Base-by-base conservation (phyloP, 2,888 invertebrate species). In the Drosophila quinaria region DNA sequence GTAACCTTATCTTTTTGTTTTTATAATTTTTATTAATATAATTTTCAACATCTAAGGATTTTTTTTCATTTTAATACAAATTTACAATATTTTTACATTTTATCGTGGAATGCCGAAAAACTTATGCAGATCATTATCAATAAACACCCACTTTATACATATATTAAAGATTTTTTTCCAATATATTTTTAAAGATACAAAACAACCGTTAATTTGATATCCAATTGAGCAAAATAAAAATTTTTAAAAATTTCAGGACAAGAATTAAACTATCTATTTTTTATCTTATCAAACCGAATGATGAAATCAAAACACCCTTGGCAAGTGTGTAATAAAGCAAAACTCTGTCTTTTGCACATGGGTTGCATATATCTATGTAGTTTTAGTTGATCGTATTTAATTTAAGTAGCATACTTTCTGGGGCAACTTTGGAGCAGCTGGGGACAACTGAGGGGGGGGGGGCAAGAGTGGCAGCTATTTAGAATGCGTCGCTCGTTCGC, bases 371-470 rank as follows among this genome's bases (percentile, higher is more conserved):
- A 56, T 64, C 42, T 52, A 22, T 22, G 22, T 22, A 44, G 46
- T 39, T 15, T 52, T 64, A 61, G 39, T 52, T 62, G 47, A 46
- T 65, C 58, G 68, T 44, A 62, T 72, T 65, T 59, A 65, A 76
- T 73, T 77, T 60, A 39, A 65, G 62, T 65, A 59, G 61, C 42
- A 47, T 42, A 50, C 35, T 64, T 62, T 65, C 62, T 49, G 62
- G 50, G 56, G 62, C 66, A 75, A 58, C 70, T 63, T 52, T n/a
- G 37, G 8, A 17, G 4, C 4, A 35, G 33, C 4, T 4, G n/a
- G 1, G n/a, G 29, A 1, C 11, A 35, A 4, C 29, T 11, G n/a
- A 13, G 41, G 6, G 46, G 42, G 1, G 37, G 29, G 29, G 22
- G 25, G 25, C 29, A 8, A 29, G 8, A 29, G 8, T 29, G 29